Evolutionary conservation across 64 coral and sea anemone genomes (phyloP), one percentile per base, ranked within the genome.

Genomic region (Porites lutea): DNA sequence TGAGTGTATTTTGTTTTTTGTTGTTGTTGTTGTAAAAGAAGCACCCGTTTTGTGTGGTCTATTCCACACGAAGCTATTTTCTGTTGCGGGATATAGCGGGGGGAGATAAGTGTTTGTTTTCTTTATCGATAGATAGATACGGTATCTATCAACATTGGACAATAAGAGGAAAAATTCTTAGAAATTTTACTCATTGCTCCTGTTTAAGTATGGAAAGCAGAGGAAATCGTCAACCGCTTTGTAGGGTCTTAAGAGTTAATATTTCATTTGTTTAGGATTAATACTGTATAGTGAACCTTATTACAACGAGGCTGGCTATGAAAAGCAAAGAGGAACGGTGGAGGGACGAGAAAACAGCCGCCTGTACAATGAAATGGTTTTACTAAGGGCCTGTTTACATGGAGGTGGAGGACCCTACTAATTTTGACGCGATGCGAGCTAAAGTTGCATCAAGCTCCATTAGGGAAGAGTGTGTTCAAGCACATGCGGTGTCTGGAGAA

Each of bases 311-410:
- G 96, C 96, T 6, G 96, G 96, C 0, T 98, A 98, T 52, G 96
- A 98, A 46, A 98, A 98, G 51, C 96, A 95, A 15, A 88, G 93
- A 9, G 96, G 96, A 1, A 95, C 87, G 0, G 71, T 66, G 0
- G 93, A 95, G n/a, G 96, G 96, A 57, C 27, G 55, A 2, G 96
- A 98, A 46, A 98, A 98, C 73, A 95, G 93, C 71, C 74, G 90
- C 22, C 61, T 98, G 3, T 98, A 98, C 90, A 98, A 95, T 62
- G 96, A 98, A 50, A 98, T 98, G 96, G 93, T 90, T 7, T 77
- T 98, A 52, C 48, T 98, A 5, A 95, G 87, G 9, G 15, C 86
- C 70, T 76, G 59, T 3, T 67, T 47, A 47, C 59, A 64, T 82
- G 2, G 1, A 19, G 9, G 44, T 8, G 18, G 3, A 37, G 80